Evolutionary conservation across 2,888 invertebrate species (phyloP).

Genomic region (Netelia virgata): DNA sequence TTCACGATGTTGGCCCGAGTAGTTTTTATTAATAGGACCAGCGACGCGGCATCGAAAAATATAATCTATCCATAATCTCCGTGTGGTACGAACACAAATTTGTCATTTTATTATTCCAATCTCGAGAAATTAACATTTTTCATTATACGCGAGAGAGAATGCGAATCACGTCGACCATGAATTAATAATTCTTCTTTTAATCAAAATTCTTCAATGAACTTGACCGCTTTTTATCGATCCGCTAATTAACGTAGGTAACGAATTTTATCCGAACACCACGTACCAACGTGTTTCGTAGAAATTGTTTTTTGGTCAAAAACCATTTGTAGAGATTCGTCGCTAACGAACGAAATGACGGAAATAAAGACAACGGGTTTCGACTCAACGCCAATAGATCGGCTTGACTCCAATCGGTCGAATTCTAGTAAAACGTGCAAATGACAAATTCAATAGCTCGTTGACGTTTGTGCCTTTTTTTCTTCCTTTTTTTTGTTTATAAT

Average conservation of each 20-base stretch:
- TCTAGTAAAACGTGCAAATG: conserved; percentile 2
- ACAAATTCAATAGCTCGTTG: conserved; percentile 14
- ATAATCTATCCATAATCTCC: too few relatives aligned
- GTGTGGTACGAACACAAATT: neutral
- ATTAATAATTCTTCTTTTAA: too few relatives aligned
- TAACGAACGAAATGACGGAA: neutral
- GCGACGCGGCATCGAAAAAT: too few relatives aligned
- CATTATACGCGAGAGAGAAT: too few relatives aligned
- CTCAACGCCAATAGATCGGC: neutral
- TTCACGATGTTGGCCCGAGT: too few relatives aligned
- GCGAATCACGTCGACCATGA: too few relatives aligned
- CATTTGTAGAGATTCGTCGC: neutral
- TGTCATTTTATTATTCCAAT: conserved; percentile 7
- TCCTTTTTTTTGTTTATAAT: neutral
- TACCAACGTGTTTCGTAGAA: neutral
- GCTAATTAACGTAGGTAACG: neutral
- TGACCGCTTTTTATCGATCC: neutral
- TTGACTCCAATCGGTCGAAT: neutral
- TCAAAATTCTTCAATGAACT: too few relatives aligned
- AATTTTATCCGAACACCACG: neutral
- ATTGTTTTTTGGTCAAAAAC: too few relatives aligned
- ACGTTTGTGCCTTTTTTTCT: neutral
- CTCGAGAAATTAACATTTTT: neutral
- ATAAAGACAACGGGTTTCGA: neutral
- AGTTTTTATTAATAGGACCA: too few relatives aligned